phyloP scores from a whole-genome alignment of 2,888 invertebrate species.

The Hypomecis atomaria region DNA sequence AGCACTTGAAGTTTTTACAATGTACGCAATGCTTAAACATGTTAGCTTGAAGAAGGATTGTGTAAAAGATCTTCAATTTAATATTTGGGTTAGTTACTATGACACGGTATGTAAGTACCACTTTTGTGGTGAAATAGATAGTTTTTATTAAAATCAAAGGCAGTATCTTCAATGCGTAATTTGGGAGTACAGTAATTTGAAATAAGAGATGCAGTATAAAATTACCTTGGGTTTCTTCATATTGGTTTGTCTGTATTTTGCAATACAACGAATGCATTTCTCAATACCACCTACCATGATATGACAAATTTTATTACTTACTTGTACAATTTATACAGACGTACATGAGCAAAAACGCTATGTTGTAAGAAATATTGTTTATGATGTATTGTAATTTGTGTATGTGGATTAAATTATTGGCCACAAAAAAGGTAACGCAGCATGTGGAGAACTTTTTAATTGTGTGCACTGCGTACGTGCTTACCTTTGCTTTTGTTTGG shows the following conservation, averaged over 20 bases:
- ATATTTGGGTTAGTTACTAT: slow-evolving; percentile 25
- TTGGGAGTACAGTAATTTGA: slow-evolving; percentile 9
- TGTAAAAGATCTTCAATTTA: slow-evolving; percentile 21
- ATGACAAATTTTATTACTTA: background rate
- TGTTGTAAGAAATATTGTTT: too few species aligned
- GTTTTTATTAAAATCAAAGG: slow-evolving; percentile 18
- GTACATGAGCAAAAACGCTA: background rate
- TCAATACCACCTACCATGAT: slow-evolving; percentile 6
- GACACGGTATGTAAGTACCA: slow-evolving; percentile 19
- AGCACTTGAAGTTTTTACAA: slow-evolving; percentile 28
- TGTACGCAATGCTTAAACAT: slow-evolving; percentile 12
- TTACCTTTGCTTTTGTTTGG: too few species aligned
- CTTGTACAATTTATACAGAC: background rate
- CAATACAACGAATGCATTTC: background rate
- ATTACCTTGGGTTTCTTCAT: slow-evolving; percentile 12
- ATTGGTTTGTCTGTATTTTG: slow-evolving; percentile 7
- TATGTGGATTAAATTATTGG: too few species aligned
- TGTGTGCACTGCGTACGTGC: too few species aligned
- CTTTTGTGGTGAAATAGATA: slow-evolving; percentile 21
- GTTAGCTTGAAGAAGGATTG: slow-evolving; percentile 24
- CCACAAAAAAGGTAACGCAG: too few species aligned
- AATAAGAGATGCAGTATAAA: slow-evolving; percentile 10
- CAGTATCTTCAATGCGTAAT: slow-evolving; percentile 20
- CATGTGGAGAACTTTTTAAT: too few species aligned
- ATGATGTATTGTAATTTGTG: too few species aligned